Evolutionary conservation across 1,140 invertebrate genomes (phyloP).

Genomic region (Eueides isabella): DNA sequence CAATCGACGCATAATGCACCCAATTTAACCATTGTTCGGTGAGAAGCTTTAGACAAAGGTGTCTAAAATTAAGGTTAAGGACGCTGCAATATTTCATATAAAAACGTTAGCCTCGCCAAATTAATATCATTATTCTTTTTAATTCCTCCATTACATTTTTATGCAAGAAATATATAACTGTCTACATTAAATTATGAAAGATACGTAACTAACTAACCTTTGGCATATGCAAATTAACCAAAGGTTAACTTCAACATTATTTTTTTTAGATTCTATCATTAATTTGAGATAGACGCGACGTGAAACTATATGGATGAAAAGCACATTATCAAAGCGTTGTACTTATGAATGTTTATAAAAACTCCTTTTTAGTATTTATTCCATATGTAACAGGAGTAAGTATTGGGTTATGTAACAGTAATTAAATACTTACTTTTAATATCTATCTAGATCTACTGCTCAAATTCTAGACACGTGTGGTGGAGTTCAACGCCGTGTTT

Average conservation of each 20-base stretch:
- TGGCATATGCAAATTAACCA: neutral
- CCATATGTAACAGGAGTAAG: too few relatives aligned
- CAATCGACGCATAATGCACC: constrained; percentile 44
- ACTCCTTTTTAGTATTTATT: too few relatives aligned
- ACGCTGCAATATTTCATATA: constrained; percentile 47
- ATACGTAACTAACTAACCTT: neutral
- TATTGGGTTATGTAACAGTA: too few relatives aligned
- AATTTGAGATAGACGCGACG: neutral
- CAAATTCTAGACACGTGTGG: too few relatives aligned
- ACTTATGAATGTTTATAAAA: too few relatives aligned
- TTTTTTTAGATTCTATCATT: neutral
- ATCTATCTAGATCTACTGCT: too few relatives aligned
- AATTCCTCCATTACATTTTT: neutral
- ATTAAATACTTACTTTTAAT: too few relatives aligned
- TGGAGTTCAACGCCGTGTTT: too few relatives aligned
- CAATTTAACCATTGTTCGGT: constrained; percentile 44
- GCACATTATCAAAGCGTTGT: neutral
- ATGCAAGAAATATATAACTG: neutral
- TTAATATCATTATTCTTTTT: neutral
- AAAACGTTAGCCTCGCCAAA: constrained; percentile 42
- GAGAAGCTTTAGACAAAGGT: constrained; percentile 45
- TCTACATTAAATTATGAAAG: neutral
- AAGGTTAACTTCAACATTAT: neutral
- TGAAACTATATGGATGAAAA: too few relatives aligned
- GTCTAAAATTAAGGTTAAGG: constrained; percentile 62